Percentiles rank a stretch among this genome's conserved stretches.
These are phyloP conservation scores for Elymnias hypermnestra DNA, from an alignment of 1,140 invertebrate species.

Conservation along the genomic window DNA sequence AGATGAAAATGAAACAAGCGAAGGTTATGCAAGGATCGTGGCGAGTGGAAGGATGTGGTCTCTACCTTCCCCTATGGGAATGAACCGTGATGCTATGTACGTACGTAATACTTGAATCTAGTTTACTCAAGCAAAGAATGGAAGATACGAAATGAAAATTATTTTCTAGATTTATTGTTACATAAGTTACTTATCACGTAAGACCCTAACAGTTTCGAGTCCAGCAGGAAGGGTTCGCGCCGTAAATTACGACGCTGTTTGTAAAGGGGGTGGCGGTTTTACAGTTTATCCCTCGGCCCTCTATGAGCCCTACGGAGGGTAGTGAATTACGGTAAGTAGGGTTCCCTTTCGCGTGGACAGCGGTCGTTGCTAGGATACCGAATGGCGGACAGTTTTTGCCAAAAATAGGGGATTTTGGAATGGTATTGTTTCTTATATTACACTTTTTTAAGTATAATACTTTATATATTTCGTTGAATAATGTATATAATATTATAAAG, in stretches of 20 bases:
- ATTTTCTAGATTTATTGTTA: neutral
- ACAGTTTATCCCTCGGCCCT: conserved; percentile 50
- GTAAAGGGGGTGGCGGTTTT: conserved; percentile 55
- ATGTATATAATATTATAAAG: too few relatives aligned
- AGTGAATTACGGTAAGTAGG: conserved; percentile 34
- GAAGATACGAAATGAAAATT: neutral
- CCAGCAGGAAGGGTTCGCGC: conserved; percentile 48
- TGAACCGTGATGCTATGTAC: too few relatives aligned
- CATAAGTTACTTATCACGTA: neutral
- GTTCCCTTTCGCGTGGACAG: conserved; percentile 19
- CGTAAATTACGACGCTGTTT: conserved; percentile 66
- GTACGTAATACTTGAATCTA: too few relatives aligned
- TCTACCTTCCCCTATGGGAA: too few relatives aligned
- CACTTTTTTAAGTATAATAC: neutral
- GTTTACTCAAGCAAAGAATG: too few relatives aligned
- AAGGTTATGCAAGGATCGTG: too few relatives aligned
- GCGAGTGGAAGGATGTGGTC: too few relatives aligned
- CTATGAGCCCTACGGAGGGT: conserved; percentile 39
- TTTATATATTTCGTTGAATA: too few relatives aligned
- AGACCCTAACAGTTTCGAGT: conserved; percentile 22
- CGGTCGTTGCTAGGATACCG: conserved; percentile 28
- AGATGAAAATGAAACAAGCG: too few relatives aligned
- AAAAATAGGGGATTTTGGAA: neutral
- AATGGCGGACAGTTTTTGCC: conserved; percentile 13
- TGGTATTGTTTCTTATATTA: neutral